Conservation (phyloP, 2,113 vertebrate species). For the Xiphorhynchus elegans region DNA sequence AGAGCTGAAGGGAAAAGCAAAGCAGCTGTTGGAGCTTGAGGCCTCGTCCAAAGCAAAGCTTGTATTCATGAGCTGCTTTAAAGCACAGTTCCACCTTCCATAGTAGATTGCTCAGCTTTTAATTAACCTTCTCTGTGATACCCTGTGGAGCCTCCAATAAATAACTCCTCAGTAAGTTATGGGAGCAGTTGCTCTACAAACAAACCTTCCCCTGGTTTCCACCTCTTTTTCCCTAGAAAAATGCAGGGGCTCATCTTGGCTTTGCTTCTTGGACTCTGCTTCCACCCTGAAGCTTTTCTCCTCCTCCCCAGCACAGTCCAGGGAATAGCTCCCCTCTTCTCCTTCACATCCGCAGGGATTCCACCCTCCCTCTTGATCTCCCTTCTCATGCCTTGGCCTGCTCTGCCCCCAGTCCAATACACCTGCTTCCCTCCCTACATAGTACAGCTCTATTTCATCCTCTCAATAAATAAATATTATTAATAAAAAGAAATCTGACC, state of each 20-base stretch:
- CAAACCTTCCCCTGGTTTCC: neutral
- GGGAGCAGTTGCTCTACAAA: neutral
- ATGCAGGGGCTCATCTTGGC: neutral
- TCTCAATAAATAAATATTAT: neutral
- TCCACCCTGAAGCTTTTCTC: neutral
- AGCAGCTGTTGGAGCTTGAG: neutral
- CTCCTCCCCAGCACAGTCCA: neutral
- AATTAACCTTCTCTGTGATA: neutral
- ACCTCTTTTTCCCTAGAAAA: neutral
- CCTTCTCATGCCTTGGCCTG: neutral
- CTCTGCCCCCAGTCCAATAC: neutral
- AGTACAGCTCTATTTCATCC: neutral
- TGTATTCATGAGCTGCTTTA: neutral
- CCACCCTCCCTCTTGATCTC: neutral
- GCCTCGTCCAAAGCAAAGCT: neutral
- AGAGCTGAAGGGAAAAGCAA: neutral
- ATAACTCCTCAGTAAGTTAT: neutral
- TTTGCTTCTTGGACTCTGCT: neutral
- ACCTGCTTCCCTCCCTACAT: accelerated
- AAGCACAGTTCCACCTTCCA: neutral
- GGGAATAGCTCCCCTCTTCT: neutral
- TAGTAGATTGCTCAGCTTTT: neutral
- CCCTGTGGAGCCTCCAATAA: neutral
- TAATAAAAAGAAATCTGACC: too few species aligned
- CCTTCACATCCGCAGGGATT: neutral